Evolutionary conservation across 2,797 vertebrate species (phyloP), one percentile per base, ranked within the genome.

Genomic region (Telmatherina bonti): DNA sequence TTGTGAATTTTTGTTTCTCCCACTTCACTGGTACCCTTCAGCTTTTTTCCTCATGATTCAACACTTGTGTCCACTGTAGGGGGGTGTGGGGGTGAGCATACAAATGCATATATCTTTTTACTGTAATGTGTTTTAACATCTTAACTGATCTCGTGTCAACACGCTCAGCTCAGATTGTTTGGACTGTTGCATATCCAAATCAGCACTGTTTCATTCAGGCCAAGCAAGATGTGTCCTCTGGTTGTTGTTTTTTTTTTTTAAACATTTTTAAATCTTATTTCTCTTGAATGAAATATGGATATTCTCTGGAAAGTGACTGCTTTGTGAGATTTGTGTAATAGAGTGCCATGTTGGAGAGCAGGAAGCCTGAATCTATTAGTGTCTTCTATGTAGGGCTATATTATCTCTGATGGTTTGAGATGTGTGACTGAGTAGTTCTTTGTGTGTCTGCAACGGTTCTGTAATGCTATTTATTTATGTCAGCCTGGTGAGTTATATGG

Each of bases 401-500:
- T 80, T 77, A 77, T 88, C 80, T 81, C 69, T 72, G 78, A 79
- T 62, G 74, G 67, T 61, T 67, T 72, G 77, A 76, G 62, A 76
- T 63, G 86, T 84, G 15, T 81, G 89, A 88, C 68, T 85, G 87
- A 81, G 66, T 85, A 79, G 81, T 69, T 85, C 69, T 78, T 68
- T 69, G 81, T 86, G 68, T 79, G 86, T 88, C 79, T 86, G 87
- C 88, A 78, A 81, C 87, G 85, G 83, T 85, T 91, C 75, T 81
- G 78, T 89, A 56, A 86, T 77, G 72, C 72, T 88, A 88, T 91
- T 92, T 92, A 93, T 92, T 92, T 92, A 84, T 77, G 82, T 87
- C 58, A 38, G 78, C 78, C 83, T 79, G 81, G 87, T 81, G 85
- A 87, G 73, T 85, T 85, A 79, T 83, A 86, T 78, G 81, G 73